phyloP scores from a whole-genome alignment of 1,140 invertebrate species.

The Drosophila murphyi region DNA sequence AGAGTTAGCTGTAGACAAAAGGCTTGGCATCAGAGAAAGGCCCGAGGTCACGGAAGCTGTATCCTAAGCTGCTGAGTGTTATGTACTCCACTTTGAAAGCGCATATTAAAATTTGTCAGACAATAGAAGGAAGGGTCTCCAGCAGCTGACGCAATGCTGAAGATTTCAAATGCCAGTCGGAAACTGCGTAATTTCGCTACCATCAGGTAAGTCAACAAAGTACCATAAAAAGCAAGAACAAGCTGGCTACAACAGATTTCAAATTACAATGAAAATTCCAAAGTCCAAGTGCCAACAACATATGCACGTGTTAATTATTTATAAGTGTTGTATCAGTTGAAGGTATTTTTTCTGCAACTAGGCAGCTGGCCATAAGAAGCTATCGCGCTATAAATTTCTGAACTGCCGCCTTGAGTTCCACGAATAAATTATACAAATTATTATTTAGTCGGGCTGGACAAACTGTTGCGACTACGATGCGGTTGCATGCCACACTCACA shows the following conservation, averaged over 20 bases:
- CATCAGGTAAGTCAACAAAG: constrained; percentile 56
- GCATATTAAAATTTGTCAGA: constrained; percentile 5
- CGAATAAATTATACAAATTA: constrained; percentile 81
- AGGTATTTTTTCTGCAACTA: constrained; percentile 35
- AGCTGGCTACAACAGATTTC: constrained; percentile 9
- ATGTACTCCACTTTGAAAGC: constrained; percentile 19
- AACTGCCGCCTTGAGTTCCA: constrained; percentile 41
- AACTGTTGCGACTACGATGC: constrained; percentile 15
- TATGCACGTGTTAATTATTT: constrained; percentile 79
- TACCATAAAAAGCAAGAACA: constrained; percentile 47
- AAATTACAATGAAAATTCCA: constrained; percentile 43
- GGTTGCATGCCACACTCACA: constrained; percentile 17
- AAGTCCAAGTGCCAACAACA: constrained; percentile 32
- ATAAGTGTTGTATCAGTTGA: constrained; percentile 34
- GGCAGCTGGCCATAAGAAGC: constrained; percentile 50
- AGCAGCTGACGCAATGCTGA: constrained; percentile 9
- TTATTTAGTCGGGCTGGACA: constrained; percentile 58
- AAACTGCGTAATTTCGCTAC: constrained; percentile 22
- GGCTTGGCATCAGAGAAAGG: background rate
- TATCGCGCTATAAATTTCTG: constrained; percentile 55
- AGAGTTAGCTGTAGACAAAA: constrained; percentile 14
- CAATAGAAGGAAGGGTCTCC: constrained; percentile 14
- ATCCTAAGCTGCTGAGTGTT: constrained; percentile 3
- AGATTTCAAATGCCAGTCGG: constrained; percentile 5
- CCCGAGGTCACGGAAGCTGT: constrained; percentile 20